phyloP scores from a whole-genome alignment of 2,113 vertebrate species.

The Siniperca chuatsi region DNA sequence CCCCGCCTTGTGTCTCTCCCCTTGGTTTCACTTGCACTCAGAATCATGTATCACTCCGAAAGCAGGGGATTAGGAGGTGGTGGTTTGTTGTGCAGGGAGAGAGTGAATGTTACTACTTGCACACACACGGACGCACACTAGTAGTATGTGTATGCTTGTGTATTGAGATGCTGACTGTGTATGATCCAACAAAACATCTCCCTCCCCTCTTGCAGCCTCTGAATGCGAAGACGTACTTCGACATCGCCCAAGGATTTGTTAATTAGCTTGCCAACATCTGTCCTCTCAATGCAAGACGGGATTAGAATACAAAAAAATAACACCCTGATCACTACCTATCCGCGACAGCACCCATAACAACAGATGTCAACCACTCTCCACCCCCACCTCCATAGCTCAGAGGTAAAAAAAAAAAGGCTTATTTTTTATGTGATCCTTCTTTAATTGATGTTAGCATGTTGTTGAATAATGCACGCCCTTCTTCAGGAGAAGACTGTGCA shows the following conservation, averaged over 20 bases:
- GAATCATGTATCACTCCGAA: constrained; percentile 24
- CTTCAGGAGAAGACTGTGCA: constrained; percentile 14
- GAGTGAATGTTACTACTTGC: background rate
- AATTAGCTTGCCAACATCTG: constrained; percentile 83
- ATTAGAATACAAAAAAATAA: constrained; percentile 70
- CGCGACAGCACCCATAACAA: constrained; percentile 58
- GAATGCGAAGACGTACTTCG: constrained; percentile 57
- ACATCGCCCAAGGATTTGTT: constrained; percentile 78
- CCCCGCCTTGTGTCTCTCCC: constrained; percentile 39
- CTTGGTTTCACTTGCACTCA: constrained; percentile 40
- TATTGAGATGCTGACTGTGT: constrained; percentile 64
- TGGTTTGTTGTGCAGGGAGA: background rate
- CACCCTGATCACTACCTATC: constrained; percentile 62
- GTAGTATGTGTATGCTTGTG: constrained; percentile 1
- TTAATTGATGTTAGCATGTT: constrained; percentile 64
- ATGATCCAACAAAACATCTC: constrained; percentile 55
- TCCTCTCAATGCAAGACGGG: constrained; percentile 73
- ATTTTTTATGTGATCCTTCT: constrained; percentile 52
- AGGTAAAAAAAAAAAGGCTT: constrained; percentile 33
- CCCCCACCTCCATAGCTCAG: constrained; percentile 41
- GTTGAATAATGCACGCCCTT: constrained; percentile 72
- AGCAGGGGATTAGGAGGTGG: constrained; percentile 28
- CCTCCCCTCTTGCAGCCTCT: constrained; percentile 53
- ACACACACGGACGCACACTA: background rate
- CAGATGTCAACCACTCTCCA: constrained; percentile 71